Conservation (phyloP, 2,113 vertebrate genomes). For the Passer domesticus region DNA sequence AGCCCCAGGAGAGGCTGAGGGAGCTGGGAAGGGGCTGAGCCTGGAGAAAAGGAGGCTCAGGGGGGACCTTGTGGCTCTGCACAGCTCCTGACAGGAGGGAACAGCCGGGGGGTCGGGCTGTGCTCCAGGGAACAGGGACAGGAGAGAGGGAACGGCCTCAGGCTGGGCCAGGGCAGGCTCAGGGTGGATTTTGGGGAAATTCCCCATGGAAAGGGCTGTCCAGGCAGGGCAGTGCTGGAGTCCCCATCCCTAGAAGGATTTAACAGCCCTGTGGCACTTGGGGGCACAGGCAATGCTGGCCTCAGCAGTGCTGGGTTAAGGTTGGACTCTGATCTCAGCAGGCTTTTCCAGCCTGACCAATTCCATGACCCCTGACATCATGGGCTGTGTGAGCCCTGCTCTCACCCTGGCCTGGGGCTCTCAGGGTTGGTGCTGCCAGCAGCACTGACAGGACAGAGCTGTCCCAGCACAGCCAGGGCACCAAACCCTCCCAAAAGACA, state of each 20-base stretch:
- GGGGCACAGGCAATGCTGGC: neutral
- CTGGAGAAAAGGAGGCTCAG: neutral
- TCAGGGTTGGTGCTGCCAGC: neutral
- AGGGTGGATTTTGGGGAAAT: neutral
- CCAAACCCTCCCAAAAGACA: neutral
- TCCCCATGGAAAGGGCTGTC: neutral
- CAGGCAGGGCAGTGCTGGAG: neutral
- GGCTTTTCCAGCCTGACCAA: neutral
- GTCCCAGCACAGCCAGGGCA: neutral
- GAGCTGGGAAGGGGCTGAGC: neutral
- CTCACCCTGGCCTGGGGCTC: neutral
- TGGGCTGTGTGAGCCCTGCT: fast-evolving
- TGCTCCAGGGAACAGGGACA: neutral
- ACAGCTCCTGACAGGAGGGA: neutral
- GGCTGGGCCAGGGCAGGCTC: neutral
- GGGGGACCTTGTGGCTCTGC: neutral
- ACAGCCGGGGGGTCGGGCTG: neutral
- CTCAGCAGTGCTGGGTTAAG: neutral
- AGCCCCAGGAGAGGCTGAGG: neutral
- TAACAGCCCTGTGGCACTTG: neutral
- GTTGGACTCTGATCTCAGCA: neutral
- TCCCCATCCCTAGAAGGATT: neutral
- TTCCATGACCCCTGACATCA: neutral
- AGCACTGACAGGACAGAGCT: neutral
- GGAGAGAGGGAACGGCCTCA: neutral